These are phyloP conservation scores for Congeria kusceri DNA, from an alignment of 2,888 invertebrate genomes.

Conservation along the genomic window DNA sequence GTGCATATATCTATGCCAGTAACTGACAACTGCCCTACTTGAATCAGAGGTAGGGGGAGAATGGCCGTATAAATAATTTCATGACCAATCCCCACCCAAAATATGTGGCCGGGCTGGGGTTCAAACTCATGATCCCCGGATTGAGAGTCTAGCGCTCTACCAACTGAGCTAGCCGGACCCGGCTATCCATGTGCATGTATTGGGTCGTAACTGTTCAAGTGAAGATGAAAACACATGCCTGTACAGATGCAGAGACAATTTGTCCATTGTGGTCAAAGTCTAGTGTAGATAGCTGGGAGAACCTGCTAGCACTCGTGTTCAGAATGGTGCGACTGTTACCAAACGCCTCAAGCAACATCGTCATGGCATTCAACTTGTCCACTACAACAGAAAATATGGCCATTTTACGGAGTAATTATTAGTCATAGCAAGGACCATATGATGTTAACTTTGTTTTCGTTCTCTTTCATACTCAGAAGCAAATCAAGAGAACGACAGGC, in stretches of 20 bases:
- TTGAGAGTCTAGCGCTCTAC: no score
- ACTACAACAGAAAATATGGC: conserved; percentile 86
- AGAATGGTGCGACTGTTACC: conserved; percentile 94
- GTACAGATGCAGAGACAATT: conserved; percentile 95
- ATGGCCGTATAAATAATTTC: no score
- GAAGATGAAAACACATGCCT: conserved; percentile 86
- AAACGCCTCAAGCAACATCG: conserved; percentile 94
- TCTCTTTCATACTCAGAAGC: neutral
- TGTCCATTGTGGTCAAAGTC: conserved; percentile 98
- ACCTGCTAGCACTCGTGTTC: conserved; percentile 95
- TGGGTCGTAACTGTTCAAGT: no score
- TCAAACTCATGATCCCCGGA: no score
- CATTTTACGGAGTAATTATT: neutral
- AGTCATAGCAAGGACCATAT: neutral
- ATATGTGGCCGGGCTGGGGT: no score
- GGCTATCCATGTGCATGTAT: no score
- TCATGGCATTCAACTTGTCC: conserved; percentile 93
- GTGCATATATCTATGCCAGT: no score
- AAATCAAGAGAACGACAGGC: no score
- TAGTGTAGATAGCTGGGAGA: conserved; percentile 95
- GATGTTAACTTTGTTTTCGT: neutral
- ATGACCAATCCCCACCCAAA: no score
- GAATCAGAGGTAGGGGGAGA: no score
- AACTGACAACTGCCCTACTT: no score
- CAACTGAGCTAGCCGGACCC: no score